Evolutionary conservation across 2,888 invertebrate species (phyloP), one percentile per base, ranked within the genome.

Genomic region (Dexiosoma caninum): DNA sequence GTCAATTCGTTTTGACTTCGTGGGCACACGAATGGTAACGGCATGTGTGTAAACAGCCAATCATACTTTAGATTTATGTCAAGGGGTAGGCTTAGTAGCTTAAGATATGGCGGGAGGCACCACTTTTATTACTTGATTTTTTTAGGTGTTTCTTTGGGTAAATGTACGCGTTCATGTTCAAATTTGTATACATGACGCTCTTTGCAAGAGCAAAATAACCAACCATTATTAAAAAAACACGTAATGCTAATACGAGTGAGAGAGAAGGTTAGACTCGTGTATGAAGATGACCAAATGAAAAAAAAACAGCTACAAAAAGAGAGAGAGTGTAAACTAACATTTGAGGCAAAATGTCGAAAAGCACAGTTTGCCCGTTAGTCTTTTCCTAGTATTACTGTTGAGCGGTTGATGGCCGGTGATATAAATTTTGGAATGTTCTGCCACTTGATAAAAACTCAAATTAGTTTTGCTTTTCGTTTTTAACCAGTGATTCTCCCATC

Each of bases 41-140:
- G 67, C 77, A 81, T 81, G 67, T 60, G 59, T 62, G n/a, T 30
- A 44, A 69, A 57, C 72, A 81, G 72, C 81, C 81, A 81, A 81
- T 81, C 81, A 81, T 19, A 60, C 55, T 64, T 64, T 42, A 71
- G 77, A 71, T 78, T 70, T 57, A 66, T 67, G 62, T 72, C 69
- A 77, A 77, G 81, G 81, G 81, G 81, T 77, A 81, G 81, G 81
- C 81, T 77, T 77, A 74, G 57, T 37, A 35, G 77, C 77, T 69
- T 81, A 74, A 81, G 81, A 81, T 81, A 81, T 81, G 81, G 81
- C 81, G 81, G 81, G 81, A 69, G 81, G 81, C 81, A 77, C 77
- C 72, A 77, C 81, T 74, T 74, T 72, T 23, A 55, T 44, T 57
- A 23, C 19, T 32, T 72, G 49, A 16, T 23, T 51, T 1, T 1